Percentiles rank a stretch among this genome's conserved stretches.
Conservation (phyloP, 2,113 vertebrate genomes). For the Heptranchias perlo region DNA sequence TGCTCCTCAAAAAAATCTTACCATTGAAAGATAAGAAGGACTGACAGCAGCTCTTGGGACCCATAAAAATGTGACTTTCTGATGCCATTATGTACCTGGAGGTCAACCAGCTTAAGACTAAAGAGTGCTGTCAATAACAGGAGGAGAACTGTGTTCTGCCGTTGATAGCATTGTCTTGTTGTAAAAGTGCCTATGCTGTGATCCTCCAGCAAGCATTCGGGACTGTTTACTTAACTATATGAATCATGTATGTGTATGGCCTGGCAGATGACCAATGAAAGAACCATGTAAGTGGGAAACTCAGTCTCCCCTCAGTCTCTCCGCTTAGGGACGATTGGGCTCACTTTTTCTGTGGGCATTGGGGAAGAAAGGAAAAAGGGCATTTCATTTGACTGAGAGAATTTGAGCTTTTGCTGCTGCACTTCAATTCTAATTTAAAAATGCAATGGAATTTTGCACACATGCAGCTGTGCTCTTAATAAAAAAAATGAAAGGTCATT, state of each 20-base stretch:
- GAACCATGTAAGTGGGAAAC: neutral
- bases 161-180: neutral
- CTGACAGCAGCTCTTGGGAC: neutral
- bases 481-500: neutral
- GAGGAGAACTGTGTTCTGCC: neutral
- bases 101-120: neutral
- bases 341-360: neutral
- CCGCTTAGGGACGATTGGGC: neutral
- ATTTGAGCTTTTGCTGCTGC: neutral
- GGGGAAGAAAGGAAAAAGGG: neutral
- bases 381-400: neutral
- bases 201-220: neutral
- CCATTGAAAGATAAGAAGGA: neutral
- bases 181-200: neutral
- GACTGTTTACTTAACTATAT: neutral
- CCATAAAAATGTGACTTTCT: neutral
- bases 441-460: neutral
- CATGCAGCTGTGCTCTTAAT: neutral
- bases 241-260: neutral
- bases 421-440: neutral
- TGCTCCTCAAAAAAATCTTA: neutral
- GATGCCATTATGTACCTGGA: neutral
- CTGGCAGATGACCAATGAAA: neutral
- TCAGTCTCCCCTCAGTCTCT: neutral
- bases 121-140: neutral